Evolutionary conservation across 1,140 invertebrate genomes (phyloP).

Genomic region (Psilanteris sp.): DNA sequence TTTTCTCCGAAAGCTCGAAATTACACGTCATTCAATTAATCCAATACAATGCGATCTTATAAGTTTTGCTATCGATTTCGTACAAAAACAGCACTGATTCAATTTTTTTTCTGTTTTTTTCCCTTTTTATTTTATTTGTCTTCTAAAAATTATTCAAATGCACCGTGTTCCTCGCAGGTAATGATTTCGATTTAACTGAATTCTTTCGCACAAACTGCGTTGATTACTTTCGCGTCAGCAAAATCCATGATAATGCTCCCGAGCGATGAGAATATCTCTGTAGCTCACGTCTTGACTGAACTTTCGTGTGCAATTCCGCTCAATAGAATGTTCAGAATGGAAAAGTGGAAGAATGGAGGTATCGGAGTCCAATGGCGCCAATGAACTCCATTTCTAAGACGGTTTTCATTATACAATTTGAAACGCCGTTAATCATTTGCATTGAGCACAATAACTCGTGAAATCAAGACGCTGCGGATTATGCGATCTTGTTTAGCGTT

Average conservation of each 20-base stretch:
- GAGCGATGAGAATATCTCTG: constrained; percentile 39
- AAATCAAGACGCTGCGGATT: constrained; percentile 3
- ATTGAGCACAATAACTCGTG: constrained; percentile 11
- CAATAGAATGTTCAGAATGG: constrained; percentile 46
- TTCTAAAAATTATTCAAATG: too few relatives aligned
- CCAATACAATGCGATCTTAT: too few relatives aligned
- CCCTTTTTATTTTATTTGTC: too few relatives aligned
- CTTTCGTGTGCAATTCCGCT: constrained; percentile 53
- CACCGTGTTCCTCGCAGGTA: constrained; percentile 1
- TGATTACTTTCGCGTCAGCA: constrained; percentile 50
- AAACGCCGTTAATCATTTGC: constrained; percentile 9
- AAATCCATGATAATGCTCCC: constrained; percentile 42
- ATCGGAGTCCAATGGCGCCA: constrained; percentile 33
- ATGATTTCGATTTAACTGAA: constrained; percentile 28
- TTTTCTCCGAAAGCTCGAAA: too few relatives aligned
- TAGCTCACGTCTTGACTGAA: constrained; percentile 42
- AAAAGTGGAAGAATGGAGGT: constrained; percentile 45
- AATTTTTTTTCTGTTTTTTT: too few relatives aligned
- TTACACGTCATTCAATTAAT: too few relatives aligned
- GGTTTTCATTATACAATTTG: constrained; percentile 20
- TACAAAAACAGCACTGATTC: too few relatives aligned
- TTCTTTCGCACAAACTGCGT: constrained; percentile 41
- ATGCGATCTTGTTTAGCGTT: constrained; percentile 1
- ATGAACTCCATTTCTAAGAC: constrained; percentile 36
- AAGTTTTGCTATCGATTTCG: too few relatives aligned